A percentile compares a stretch with the other conserved stretches of the same genome.
These are phyloP conservation scores for Thalassoma bifasciatum DNA, from an alignment of 2,113 vertebrate genomes.

Conservation along the genomic window DNA sequence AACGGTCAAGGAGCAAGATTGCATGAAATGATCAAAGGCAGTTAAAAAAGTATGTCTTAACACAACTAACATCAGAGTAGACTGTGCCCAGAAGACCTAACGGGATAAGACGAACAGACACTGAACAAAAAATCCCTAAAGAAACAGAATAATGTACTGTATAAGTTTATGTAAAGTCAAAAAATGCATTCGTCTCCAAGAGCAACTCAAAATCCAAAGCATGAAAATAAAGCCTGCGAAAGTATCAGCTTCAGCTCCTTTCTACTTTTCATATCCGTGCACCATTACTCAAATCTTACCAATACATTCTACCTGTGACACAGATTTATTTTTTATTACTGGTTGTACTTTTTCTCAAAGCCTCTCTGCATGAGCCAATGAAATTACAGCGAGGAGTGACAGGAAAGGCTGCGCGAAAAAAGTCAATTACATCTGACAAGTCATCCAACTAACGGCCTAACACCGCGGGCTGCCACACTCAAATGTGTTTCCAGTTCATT, in stretches of 20 bases:
- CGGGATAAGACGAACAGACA: no score
- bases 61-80: no score
- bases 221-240: no score
- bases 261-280: not conserved
- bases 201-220: no score
- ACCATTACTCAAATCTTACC: conserved; percentile 14
- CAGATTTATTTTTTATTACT: conserved; percentile 10
- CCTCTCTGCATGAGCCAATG: conserved; percentile 21
- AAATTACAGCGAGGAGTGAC: conserved; percentile 41
- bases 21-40: no score
- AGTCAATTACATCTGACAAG: conserved; percentile 58
- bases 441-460: conserved; percentile 37
- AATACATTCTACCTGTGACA: conserved; percentile 13
- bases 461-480: conserved; percentile 30
- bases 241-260: not conserved
- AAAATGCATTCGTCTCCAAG: no score
- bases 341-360: conserved; percentile 15
- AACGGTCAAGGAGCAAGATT: not conserved
- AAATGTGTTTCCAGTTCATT: conserved; percentile 46
- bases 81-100: no score
- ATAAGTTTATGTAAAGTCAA: no score
- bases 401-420: conserved; percentile 43
- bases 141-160: no score
- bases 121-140: no score
- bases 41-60: no score